Evolutionary conservation across 2,113 vertebrate species (phyloP).

Genomic region (Pedetes capensis): DNA sequence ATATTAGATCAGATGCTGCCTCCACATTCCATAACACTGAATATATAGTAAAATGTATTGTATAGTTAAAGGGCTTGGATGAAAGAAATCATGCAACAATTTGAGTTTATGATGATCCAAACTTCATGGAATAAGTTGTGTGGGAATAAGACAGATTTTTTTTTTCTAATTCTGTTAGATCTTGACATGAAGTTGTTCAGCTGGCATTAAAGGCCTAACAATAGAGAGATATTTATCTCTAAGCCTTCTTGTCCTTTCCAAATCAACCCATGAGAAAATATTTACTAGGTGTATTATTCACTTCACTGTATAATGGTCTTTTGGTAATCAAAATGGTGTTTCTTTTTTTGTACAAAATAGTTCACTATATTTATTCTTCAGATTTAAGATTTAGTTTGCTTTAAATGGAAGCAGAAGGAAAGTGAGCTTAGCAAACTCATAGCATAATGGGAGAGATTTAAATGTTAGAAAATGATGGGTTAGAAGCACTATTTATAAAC

Average conservation of each 20-base stretch:
- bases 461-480: neutral
- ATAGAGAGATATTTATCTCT: conserved; percentile 22
- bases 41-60: neutral
- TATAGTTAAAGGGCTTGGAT: conserved; percentile 2
- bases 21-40: conserved; percentile 32
- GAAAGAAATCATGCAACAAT: conserved; percentile 29
- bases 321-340: neutral
- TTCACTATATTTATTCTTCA: conserved; percentile 15
- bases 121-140: conserved; percentile 2
- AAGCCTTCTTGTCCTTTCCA: conserved; percentile 14
- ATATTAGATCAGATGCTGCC: conserved; percentile 54
- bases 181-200: neutral
- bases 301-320: neutral
- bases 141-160: neutral
- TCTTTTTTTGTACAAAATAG: neutral
- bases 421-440: neutral
- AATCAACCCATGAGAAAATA: neutral
- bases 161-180: conserved; percentile 33
- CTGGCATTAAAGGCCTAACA: neutral
- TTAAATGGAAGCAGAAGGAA: neutral
- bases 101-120: conserved; percentile 19
- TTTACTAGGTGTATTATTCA: neutral
- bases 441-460: neutral
- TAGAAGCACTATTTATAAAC: neutral
- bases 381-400: neutral